Evolutionary conservation across 92 coral and sea anemone species (phyloP), one percentile per base, ranked within the genome.

Genomic region (Epizoanthus ramosus): DNA sequence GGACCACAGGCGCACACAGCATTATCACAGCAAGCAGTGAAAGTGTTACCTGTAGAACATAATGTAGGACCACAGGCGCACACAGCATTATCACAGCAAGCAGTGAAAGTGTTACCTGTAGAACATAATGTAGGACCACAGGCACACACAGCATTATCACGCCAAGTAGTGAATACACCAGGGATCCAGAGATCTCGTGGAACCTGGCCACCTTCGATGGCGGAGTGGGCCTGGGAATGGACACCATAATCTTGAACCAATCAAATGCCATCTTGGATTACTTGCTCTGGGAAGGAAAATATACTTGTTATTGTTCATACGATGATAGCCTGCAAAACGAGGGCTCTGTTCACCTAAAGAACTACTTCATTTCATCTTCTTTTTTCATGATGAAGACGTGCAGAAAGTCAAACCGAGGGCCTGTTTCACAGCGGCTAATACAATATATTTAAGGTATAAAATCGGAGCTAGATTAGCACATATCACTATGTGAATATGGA

Each of bases 151-250:
- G 68, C 41, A 19, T 21, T 47, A 77, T 65, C 57, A 61, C 25
- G 3, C 81, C 81, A 58, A 75, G 68, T 24, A 37, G 8, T 33
- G 68, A 53, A 10, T 75, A 75, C 23, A 75, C 54, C 47, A 75
- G 21, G 19, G 81, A 75, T 37, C 81, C 81, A 21, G 81, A 75
- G 18, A 75, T 16, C 25, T 75, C 81, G 21, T 75, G 81, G 81
- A 75, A 75, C 57, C 81, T 58, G 69, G 81, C 68, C 81, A 59
- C 31, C 45, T n/a, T 75, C 9, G 81, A 57, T 18, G 43, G 68
- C 68, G 68, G 81, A 39, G 68, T 4, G 47, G 81, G 81, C 68
- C 81, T 75, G 68, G 81, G 69, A 39, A 75, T 54, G 54, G 69
- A 75, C 18, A 75, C 3, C 81, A 75, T 75, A 2, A 59, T 37